A percentile compares a stretch with the other conserved stretches of the same genome.
These are phyloP conservation scores for Montipora cactus DNA, from an alignment of 64 coral and sea anemone genomes.

Conservation along the genomic window DNA sequence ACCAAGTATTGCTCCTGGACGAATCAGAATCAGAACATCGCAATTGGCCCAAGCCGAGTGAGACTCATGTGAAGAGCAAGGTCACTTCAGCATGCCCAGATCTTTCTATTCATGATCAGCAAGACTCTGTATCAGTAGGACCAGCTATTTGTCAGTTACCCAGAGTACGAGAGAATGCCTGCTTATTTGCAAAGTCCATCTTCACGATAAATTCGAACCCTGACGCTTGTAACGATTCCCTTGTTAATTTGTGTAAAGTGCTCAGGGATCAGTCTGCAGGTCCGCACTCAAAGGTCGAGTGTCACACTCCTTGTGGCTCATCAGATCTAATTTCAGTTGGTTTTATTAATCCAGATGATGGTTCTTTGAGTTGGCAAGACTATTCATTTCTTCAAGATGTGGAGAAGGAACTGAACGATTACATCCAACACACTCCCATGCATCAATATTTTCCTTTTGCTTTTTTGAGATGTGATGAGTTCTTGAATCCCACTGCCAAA, in stretches of 20 bases:
- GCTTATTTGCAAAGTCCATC: slow-evolving; percentile 2
- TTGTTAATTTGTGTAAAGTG: slow-evolving; percentile 23
- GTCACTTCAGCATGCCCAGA: neutral
- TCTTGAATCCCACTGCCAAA: slow-evolving; percentile 21
- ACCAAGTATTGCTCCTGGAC: slow-evolving; percentile 22
- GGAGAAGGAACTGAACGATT: slow-evolving; percentile 17
- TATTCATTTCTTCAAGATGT: slow-evolving; percentile 45
- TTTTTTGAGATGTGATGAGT: slow-evolving; percentile 43
- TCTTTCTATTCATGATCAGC: neutral
- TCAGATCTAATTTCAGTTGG: slow-evolving; percentile 43
- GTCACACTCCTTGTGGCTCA: slow-evolving; percentile 31
- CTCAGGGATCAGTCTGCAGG: neutral
- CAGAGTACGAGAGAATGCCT: slow-evolving; percentile 4
- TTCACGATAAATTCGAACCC: neutral
- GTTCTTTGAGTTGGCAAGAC: slow-evolving; percentile 4
- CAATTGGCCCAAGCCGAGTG: neutral
- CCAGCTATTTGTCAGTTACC: slow-evolving; percentile 13
- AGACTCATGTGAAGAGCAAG: neutral
- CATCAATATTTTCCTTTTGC: slow-evolving; percentile 8
- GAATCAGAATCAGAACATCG: neutral
- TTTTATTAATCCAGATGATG: slow-evolving; percentile 23
- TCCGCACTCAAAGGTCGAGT: neutral
- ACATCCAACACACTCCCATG: neutral
- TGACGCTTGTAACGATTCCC: slow-evolving; percentile 1
- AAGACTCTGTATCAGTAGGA: neutral